phyloP scores from a whole-genome alignment of 1,140 invertebrate genomes.

The Euglossa dilemma region DNA sequence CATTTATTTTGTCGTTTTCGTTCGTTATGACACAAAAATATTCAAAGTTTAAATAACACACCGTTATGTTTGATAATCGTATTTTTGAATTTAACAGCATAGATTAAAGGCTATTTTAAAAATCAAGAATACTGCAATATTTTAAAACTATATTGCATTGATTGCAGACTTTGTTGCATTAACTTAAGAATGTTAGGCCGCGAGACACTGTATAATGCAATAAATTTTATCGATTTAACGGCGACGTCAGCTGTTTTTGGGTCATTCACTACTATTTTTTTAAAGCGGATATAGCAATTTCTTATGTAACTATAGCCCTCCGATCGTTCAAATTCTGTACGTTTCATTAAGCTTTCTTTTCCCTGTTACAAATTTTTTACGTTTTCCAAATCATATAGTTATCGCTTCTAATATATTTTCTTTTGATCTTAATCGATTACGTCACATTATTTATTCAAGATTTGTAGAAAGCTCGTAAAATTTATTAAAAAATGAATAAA shows the following conservation, averaged over 20 bases:
- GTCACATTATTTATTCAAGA: conserved; percentile 17
- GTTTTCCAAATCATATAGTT: background rate
- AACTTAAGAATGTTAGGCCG: background rate
- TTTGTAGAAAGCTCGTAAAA: conserved; percentile 15
- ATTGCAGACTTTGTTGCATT: background rate
- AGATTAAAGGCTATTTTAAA: background rate
- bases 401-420: conserved; percentile 12
- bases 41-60: background rate
- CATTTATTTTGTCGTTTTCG: background rate
- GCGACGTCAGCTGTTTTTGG: conserved; percentile 35
- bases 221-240: conserved; percentile 33
- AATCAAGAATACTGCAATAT: background rate
- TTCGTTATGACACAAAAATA: background rate
- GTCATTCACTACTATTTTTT: conserved; percentile 29
- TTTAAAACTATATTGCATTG: background rate
- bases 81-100: background rate
- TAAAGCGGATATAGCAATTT: background rate
- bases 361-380: background rate
- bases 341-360: background rate
- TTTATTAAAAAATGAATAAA: background rate
- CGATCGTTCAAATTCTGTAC: background rate
- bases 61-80: background rate
- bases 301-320: too few relatives aligned
- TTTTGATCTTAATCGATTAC: conserved; percentile 24
- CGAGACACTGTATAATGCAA: conserved; percentile 5